Evolutionary conservation across 2,113 vertebrate genomes (phyloP).

Genomic region (Periophthalmodon schlosseri): DNA sequence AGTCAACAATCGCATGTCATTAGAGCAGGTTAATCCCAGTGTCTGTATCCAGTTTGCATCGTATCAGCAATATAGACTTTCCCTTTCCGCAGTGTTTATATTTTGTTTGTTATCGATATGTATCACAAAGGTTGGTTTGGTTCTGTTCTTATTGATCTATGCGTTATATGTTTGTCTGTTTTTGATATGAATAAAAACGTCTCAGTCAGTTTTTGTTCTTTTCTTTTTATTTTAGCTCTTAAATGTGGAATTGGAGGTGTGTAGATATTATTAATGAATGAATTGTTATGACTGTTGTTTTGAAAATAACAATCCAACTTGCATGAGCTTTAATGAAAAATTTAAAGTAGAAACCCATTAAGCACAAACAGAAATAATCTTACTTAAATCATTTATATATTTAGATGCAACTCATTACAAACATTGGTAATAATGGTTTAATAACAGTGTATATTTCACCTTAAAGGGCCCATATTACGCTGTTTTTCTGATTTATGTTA

Average conservation of each 20-base stretch:
- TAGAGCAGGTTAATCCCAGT: slow-evolving; percentile 55
- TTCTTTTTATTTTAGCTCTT: slow-evolving; percentile 8
- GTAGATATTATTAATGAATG: not conserved
- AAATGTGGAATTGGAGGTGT: not conserved
- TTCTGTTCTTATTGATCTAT: slow-evolving; percentile 39
- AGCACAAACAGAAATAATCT: not conserved
- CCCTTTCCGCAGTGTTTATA: not conserved
- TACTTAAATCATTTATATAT: not conserved
- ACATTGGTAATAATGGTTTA: not conserved
- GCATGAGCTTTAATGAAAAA: not conserved
- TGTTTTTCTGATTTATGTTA: no score
- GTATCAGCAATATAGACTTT: slow-evolving; percentile 1
- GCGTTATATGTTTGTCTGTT: slow-evolving; percentile 43
- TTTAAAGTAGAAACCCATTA: not conserved
- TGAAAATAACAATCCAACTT: not conserved
- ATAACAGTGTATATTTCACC: not conserved
- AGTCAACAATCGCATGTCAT: slow-evolving; percentile 53
- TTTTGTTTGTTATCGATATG: slow-evolving; percentile 40
- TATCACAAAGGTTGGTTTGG: slow-evolving; percentile 46
- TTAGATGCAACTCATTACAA: not conserved
- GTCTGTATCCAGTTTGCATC: slow-evolving; percentile 3
- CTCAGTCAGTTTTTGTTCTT: slow-evolving; percentile 2
- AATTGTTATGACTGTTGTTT: not conserved
- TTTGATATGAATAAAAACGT: slow-evolving; percentile 70
- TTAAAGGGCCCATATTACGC: no score